Percentiles rank a stretch among this genome's conserved stretches.
phyloP scores from a whole-genome alignment of 1,140 invertebrate species.

The Magallana gigas region DNA sequence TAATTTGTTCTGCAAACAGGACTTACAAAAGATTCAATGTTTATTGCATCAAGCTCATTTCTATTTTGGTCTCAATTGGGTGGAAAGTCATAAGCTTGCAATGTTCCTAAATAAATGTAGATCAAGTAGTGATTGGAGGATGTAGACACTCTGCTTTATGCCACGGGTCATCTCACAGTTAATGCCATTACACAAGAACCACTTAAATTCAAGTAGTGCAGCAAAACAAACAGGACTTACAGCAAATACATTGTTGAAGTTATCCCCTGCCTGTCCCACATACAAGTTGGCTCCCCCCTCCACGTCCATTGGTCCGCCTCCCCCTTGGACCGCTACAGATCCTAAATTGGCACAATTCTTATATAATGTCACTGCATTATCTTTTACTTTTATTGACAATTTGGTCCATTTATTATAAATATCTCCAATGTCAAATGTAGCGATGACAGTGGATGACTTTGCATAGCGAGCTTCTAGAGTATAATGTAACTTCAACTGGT shows the following conservation, averaged over 20 bases:
- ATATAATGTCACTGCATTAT: slow-evolving; percentile 57
- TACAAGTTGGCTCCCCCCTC: slow-evolving; percentile 60
- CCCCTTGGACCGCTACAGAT: slow-evolving; percentile 4
- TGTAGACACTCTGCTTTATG: too few relatives aligned
- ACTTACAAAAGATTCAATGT: too few relatives aligned
- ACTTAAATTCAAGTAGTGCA: too few relatives aligned
- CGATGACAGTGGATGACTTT: slow-evolving; percentile 48
- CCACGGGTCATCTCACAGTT: too few relatives aligned
- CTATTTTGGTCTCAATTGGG: too few relatives aligned
- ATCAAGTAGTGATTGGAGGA: too few relatives aligned
- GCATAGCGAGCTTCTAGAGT: slow-evolving; percentile 57
- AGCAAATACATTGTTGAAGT: slow-evolving; percentile 54
- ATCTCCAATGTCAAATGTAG: slow-evolving; percentile 60
- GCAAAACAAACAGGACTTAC: slow-evolving; percentile 53
- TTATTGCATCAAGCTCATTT: too few relatives aligned
- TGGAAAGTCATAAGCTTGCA: too few relatives aligned
- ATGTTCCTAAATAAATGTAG: too few relatives aligned
- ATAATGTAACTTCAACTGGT: slow-evolving; percentile 61
- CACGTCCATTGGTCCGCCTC: slow-evolving; percentile 49
- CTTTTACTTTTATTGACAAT: slow-evolving; percentile 59
- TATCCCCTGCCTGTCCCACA: slow-evolving; percentile 59
- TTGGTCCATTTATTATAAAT: slow-evolving; percentile 61
- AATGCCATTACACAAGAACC: too few relatives aligned
- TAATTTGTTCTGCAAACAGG: too few relatives aligned
- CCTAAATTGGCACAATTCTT: slow-evolving; percentile 62